These are phyloP conservation scores for Pteronura brasiliensis DNA, from an alignment of 2,113 vertebrate genomes.

Conservation along the genomic window DNA sequence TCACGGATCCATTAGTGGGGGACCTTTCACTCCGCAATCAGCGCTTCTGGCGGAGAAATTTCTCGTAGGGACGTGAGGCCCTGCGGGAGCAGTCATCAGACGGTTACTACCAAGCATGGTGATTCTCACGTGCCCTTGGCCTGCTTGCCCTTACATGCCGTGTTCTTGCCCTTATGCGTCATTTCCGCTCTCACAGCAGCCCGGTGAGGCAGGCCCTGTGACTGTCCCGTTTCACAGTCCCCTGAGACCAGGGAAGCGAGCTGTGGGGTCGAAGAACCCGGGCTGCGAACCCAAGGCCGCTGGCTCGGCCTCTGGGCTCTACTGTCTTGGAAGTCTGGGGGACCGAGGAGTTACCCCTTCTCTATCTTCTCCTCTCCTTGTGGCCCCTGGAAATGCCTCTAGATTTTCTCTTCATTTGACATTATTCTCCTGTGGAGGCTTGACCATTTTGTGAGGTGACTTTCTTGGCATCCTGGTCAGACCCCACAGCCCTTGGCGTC, in stretches of 20 bases:
- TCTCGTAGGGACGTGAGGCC: fast-evolving
- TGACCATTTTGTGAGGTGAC: neutral
- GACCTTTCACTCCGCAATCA: too few species aligned
- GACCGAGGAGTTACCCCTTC: neutral
- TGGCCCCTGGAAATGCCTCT: neutral
- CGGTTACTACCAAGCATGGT: fast-evolving
- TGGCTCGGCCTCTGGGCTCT: fast-evolving
- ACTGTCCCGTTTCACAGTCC: neutral
- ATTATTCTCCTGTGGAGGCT: neutral
- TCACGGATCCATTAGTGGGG: too few species aligned
- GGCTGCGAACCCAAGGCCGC: fast-evolving
- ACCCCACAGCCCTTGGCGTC: too few species aligned
- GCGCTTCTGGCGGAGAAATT: neutral
- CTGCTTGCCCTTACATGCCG: neutral
- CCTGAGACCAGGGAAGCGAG: neutral
- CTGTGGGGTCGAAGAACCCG: neutral
- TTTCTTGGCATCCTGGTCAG: neutral
- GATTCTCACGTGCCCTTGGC: neutral
- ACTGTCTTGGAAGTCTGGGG: neutral
- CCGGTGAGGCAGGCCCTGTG: fast-evolving
- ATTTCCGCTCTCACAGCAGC: neutral
- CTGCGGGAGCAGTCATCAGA: neutral
- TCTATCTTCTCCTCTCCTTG: neutral
- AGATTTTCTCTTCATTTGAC: neutral
- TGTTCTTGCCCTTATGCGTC: neutral